Percentiles rank a stretch among this genome's conserved stretches.
Evolutionary conservation across 2,113 vertebrate genomes (phyloP).

Genomic region (Nycticryphes semicollaris): DNA sequence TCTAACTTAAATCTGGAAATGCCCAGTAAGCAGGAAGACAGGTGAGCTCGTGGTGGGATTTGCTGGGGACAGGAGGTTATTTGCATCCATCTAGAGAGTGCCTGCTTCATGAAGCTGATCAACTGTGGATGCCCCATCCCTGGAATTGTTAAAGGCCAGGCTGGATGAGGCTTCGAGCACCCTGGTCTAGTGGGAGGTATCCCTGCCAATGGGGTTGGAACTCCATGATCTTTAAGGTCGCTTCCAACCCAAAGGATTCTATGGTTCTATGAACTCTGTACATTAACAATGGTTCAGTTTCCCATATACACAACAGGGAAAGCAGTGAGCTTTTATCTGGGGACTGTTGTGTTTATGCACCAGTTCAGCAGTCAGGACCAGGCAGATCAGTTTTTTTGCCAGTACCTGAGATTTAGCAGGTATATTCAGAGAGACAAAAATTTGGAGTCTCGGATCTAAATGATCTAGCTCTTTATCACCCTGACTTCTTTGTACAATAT

Average conservation of each 20-base stretch:
- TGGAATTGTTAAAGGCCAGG: no score
- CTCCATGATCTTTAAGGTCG: no score
- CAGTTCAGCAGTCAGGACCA: background rate
- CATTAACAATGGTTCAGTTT: background rate
- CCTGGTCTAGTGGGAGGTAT: no score
- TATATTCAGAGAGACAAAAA: background rate
- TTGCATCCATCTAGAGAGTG: background rate
- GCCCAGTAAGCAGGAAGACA: background rate
- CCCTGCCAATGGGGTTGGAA: no score
- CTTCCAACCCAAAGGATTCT: no score
- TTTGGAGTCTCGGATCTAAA: background rate
- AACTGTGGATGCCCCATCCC: no score
- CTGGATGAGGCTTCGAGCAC: no score
- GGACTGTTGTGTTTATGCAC: background rate
- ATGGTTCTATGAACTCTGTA: background rate
- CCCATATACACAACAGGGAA: background rate
- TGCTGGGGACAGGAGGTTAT: rapidly evolving
- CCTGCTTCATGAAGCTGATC: background rate
- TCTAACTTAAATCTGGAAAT: background rate
- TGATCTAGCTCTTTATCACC: background rate
- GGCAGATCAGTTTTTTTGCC: background rate
- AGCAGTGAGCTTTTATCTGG: background rate
- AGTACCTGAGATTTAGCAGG: background rate
- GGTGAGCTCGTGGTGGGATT: background rate
- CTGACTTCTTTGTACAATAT: background rate